A percentile compares a stretch with the other conserved stretches of the same genome.
phyloP scores from a whole-genome alignment of 2,113 vertebrate species.

The Sula dactylatra region DNA sequence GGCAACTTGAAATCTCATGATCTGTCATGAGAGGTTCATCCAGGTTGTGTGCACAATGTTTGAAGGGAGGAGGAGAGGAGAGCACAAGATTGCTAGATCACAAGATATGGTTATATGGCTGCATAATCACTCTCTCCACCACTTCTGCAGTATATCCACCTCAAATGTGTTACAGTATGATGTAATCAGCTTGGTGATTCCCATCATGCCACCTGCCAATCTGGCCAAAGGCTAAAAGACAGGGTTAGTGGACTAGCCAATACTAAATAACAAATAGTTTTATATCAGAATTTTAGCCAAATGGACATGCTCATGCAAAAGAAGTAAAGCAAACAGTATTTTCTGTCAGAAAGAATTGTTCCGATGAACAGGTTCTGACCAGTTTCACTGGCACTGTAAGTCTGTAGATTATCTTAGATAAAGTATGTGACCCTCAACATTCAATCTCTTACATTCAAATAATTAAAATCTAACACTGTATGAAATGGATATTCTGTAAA shows the following conservation, averaged over 20 bases:
- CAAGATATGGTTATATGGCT: background rate
- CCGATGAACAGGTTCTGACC: background rate
- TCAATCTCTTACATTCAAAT: background rate
- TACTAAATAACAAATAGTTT: background rate
- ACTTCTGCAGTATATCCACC: background rate
- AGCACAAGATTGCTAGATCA: background rate
- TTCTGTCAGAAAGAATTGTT: background rate
- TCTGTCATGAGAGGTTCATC: background rate
- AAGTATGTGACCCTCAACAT: background rate
- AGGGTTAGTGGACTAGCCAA: background rate
- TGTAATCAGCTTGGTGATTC: background rate
- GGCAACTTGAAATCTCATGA: background rate
- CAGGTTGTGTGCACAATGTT: background rate
- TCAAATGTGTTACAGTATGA: accelerated
- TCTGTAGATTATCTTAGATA: background rate
- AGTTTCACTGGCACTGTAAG: background rate
- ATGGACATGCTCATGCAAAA: background rate
- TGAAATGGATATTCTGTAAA: background rate
- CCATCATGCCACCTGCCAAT: background rate
- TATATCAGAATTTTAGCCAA: background rate
- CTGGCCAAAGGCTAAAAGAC: background rate
- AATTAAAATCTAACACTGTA: background rate
- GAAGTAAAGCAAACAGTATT: background rate
- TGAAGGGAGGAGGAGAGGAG: background rate
- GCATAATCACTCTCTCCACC: background rate